Evolutionary conservation across 2,888 invertebrate genomes (phyloP), one percentile per base, ranked within the genome.

Genomic region (Pseudanteris insignis): DNA sequence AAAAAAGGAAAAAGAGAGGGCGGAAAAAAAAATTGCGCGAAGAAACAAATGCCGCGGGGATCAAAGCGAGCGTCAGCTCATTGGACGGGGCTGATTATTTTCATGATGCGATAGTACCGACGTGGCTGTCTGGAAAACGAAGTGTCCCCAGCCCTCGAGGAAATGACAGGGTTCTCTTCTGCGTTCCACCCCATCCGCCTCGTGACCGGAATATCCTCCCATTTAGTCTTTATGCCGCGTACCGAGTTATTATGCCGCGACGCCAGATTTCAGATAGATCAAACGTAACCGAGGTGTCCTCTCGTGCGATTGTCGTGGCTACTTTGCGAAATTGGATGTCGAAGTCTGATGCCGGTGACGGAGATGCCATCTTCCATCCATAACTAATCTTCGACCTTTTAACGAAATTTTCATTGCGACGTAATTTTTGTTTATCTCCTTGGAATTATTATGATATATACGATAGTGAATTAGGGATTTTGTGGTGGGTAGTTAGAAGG

Each of bases 21-120:
- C 4, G 12, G 30, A 46, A 14, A 21, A 30, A 46, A 43, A 55
- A 62, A 58, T 66, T 18, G 67, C 68, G 70, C 55, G 57, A 63
- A 67, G 72, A 76, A 75, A 78, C 76, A 79, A 77, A 76, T 74
- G 77, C 3, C 18, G 6, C 48, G 63, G 68, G 77, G 78, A 79
- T 79, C 79, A 79, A 79, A 79, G 79, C 74, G 57, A 68, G 70
- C 68, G 55, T 57, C 70, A 68, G 72, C 70, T 76, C 76, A 73
- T 73, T 72, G 75, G 75, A 72, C 70, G 72, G 66, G 74, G 74
- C 73, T 79, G 79, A 79, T 79, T 79, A 79, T 79, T 79, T 79
- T 79, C 79, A 79, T 77, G 78, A 76, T 72, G 73, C 77, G 78
- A 79, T 71, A 74, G 72, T 70, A 57, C 59, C 64, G 65, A n/a